phyloP scores from a whole-genome alignment of 2,888 invertebrate species.

The Drepanosiphum platanoidis region DNA sequence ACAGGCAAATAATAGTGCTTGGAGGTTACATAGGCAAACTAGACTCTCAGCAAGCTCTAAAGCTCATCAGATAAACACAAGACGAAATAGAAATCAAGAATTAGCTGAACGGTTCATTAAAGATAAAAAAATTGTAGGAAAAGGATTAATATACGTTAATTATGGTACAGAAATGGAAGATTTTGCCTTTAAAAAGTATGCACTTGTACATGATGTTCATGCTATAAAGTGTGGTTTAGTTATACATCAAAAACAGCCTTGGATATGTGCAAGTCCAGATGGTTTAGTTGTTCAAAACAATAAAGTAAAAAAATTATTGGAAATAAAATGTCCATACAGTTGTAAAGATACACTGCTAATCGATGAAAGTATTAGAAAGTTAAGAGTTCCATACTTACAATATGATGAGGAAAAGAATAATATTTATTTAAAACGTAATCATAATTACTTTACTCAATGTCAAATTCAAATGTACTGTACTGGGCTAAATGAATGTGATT shows the following conservation, averaged over 20 bases:
- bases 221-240: constrained; percentile 56
- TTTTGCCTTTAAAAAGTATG: constrained; percentile 53
- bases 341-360: constrained; percentile 53
- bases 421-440: constrained; percentile 45
- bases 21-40: constrained; percentile 44
- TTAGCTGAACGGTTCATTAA: constrained; percentile 46
- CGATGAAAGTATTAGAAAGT: constrained; percentile 29
- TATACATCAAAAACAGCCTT: constrained; percentile 54
- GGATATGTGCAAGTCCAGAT: constrained; percentile 60
- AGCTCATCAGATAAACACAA: constrained; percentile 55
- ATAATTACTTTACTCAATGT: constrained; percentile 51
- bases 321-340: constrained; percentile 55
- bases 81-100: constrained; percentile 31
- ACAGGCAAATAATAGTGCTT: constrained; percentile 48
- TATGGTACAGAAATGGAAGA: constrained; percentile 57
- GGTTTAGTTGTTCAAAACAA: constrained; percentile 27
- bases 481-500: constrained; percentile 56
- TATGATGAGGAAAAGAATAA: constrained; percentile 20
- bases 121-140: constrained; percentile 39
- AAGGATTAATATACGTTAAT: constrained; percentile 51
- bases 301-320: constrained; percentile 46
- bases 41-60: constrained; percentile 58
- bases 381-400: constrained; percentile 48
- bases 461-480: constrained; percentile 57
- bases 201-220: constrained; percentile 5